Percentiles rank a stretch among this genome's conserved stretches.
These are phyloP conservation scores for Odontesthes bonariensis DNA, from an alignment of 2,113 vertebrate species.

Conservation along the genomic window DNA sequence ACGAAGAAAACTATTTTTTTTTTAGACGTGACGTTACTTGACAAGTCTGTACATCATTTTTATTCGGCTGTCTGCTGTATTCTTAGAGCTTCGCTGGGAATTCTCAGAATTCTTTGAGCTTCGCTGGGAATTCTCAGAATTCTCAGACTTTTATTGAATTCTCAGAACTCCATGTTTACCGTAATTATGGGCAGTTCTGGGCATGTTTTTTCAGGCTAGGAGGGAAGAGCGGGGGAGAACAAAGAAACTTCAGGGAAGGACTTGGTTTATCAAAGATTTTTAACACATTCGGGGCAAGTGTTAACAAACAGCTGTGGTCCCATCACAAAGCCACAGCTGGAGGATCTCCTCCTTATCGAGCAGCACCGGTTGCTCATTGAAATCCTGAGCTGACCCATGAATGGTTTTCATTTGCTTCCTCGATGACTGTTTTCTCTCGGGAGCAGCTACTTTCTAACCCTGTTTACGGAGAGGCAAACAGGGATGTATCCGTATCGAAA, in stretches of 20 bases:
- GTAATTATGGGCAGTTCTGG: not conserved
- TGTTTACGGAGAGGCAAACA: too few species aligned
- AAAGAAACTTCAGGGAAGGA: not conserved
- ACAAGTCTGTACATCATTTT: not conserved
- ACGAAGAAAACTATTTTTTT: too few species aligned
- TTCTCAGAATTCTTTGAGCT: constrained; percentile 1
- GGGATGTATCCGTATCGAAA: too few species aligned
- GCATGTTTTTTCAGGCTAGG: not conserved
- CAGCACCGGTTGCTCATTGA: not conserved
- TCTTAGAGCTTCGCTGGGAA: not conserved
- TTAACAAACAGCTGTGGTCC: constrained; percentile 3
- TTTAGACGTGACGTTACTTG: not conserved
- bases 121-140: not conserved
- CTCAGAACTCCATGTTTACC: not conserved
- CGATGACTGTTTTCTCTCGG: too few species aligned
- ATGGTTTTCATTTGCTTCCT: not conserved
- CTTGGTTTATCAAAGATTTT: constrained; percentile 1
- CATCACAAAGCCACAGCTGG: not conserved
- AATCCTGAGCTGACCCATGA: not conserved
- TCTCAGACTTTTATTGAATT: not conserved
- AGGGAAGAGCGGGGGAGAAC: too few species aligned
- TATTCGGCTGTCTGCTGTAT: too few species aligned
- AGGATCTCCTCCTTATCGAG: constrained; percentile 1
- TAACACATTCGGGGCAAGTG: constrained; percentile 7
- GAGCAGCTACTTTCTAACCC: too few species aligned